Percentiles rank a stretch among this genome's conserved stretches.
phyloP scores from a whole-genome alignment of 2,113 vertebrate genomes.

The Paralichthys olivaceus region DNA sequence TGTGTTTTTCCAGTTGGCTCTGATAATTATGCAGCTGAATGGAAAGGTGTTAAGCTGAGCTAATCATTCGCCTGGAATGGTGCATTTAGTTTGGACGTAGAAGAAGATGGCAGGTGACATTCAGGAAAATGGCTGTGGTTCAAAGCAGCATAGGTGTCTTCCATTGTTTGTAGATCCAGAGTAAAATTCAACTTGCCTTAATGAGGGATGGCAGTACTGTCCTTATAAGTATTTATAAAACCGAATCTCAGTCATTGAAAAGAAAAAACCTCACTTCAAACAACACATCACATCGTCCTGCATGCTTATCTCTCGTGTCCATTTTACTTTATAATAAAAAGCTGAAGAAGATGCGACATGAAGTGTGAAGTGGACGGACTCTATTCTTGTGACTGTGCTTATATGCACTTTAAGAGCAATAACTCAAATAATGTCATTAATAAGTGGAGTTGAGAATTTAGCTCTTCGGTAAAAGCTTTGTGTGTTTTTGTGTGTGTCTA shows the following conservation, averaged over 20 bases:
- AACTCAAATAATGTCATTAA: constrained; percentile 33
- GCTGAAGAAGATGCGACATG: background rate
- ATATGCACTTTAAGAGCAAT: constrained; percentile 28
- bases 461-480: constrained; percentile 1
- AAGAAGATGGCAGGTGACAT: background rate
- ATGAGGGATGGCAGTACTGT: too few species aligned
- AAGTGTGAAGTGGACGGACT: background rate
- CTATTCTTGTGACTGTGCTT: background rate
- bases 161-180: constrained; percentile 1
- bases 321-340: constrained; percentile 6
- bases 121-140: constrained; percentile 2
- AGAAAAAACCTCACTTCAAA: background rate
- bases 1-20: constrained; percentile 12
- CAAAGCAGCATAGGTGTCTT: background rate
- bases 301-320: background rate
- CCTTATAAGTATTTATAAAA: too few species aligned
- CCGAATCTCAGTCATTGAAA: background rate
- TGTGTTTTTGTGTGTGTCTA: constrained; percentile 4
- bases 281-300: background rate
- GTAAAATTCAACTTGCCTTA: too few species aligned
- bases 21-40: constrained; percentile 28
- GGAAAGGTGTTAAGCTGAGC: constrained; percentile 22
- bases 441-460: constrained; percentile 10
- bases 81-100: constrained; percentile 26
- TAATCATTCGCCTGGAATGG: constrained; percentile 18